Conservation (phyloP, 2,113 vertebrate genomes). For the Oreocharis arfaki region DNA sequence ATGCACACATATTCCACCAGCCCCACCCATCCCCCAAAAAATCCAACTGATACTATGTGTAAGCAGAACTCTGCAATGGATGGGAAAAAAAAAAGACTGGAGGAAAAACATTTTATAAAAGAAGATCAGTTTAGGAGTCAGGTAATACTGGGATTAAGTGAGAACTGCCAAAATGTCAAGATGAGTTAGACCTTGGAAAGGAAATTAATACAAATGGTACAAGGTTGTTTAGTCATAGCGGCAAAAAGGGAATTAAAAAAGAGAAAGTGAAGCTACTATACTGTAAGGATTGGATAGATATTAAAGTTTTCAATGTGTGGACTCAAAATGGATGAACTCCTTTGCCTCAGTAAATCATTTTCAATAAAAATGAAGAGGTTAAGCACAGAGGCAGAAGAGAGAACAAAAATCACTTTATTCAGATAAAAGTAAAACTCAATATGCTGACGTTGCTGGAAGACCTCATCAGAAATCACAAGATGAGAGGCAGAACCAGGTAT, state of each 20-base stretch:
- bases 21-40: fast-evolving
- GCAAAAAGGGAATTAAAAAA: background rate
- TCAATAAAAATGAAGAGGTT: background rate
- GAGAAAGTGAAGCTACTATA: background rate
- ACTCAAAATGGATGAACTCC: background rate
- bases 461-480: background rate
- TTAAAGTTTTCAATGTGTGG: background rate
- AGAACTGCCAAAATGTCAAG: conserved; percentile 28
- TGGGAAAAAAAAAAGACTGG: background rate
- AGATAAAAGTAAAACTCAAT: background rate
- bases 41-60: background rate
- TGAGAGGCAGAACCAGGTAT: background rate
- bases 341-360: background rate
- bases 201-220: conserved; percentile 41
- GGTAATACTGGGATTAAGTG: conserved; percentile 15
- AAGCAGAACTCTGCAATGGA: background rate
- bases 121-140: background rate
- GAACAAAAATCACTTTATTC: background rate
- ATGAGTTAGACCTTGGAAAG: conserved; percentile 21
- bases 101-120: background rate
- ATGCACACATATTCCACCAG: background rate
- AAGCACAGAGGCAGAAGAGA: background rate
- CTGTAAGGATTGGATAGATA: background rate
- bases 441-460: background rate
- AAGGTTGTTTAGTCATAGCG: conserved; percentile 19